Conservation (phyloP, 2,888 invertebrate genomes). For the Lithophane leautieri region DNA sequence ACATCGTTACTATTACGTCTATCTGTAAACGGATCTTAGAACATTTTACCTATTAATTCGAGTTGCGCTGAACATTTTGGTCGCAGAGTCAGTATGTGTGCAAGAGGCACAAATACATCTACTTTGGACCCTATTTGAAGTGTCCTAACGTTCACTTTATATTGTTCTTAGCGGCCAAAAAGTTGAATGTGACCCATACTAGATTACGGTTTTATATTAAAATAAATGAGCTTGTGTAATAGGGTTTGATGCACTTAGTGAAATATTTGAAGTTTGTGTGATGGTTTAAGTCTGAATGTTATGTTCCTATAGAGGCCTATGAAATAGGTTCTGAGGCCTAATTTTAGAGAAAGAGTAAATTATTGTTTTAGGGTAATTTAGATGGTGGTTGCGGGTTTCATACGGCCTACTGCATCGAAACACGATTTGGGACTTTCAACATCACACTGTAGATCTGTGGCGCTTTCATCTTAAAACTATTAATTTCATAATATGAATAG, state of each 20-base stretch:
- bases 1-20: constrained; percentile 30
- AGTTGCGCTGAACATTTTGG: constrained; percentile 25
- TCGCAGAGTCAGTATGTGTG: neutral
- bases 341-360: constrained; percentile 49
- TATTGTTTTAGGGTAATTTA: constrained; percentile 58
- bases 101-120: neutral
- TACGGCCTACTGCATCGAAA: constrained; percentile 48
- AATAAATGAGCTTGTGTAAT: constrained; percentile 67
- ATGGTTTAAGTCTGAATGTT: constrained; percentile 62
- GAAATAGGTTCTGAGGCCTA: constrained; percentile 59
- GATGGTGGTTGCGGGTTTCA: constrained; percentile 25
- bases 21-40: constrained; percentile 47
- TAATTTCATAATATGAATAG: constrained; percentile 3
- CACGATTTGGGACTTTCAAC: constrained; percentile 24
- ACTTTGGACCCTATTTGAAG: neutral
- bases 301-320: constrained; percentile 69
- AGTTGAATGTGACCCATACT: constrained; percentile 15
- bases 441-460: constrained; percentile 38
- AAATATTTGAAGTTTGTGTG: constrained; percentile 60
- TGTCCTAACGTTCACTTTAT: neutral
- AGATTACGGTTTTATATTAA: constrained; percentile 57
- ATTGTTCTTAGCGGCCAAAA: neutral
- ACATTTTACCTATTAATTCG: constrained; percentile 33
- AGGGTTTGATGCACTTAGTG: constrained; percentile 59
- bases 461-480: constrained; percentile 28